These are phyloP conservation scores for Oriolus oriolus DNA, from an alignment of 2,113 vertebrate species.

Conservation along the genomic window DNA sequence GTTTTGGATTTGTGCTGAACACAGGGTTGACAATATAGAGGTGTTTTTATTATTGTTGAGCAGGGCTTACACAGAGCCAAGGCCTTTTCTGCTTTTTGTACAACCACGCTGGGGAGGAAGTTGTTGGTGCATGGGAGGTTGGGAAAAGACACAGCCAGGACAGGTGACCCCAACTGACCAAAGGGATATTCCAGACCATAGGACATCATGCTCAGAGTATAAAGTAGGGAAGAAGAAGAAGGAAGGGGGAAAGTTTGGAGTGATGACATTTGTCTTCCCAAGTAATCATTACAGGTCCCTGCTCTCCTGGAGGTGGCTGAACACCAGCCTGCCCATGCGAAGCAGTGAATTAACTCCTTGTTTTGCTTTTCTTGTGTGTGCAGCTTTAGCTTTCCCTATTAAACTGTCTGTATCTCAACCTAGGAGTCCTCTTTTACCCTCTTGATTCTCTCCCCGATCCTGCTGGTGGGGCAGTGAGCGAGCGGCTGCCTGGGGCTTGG, in stretches of 20 bases:
- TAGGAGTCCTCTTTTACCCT: not conserved
- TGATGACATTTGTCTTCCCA: not conserved
- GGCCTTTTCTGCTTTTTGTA: not conserved
- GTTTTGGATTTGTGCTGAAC: not conserved
- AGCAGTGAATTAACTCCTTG: not conserved
- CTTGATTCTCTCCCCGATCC: not conserved
- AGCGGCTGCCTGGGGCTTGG: not conserved
- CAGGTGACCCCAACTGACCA: rapidly evolving
- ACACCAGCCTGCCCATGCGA: not conserved
- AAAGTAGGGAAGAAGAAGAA: not conserved
- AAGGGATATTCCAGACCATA: not conserved
- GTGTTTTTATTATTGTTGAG: not conserved
- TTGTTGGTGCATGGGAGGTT: not conserved
- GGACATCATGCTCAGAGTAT: not conserved
- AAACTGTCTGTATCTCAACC: not conserved
- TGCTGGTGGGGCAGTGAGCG: no score
- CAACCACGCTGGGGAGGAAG: rapidly evolving
- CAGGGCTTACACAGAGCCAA: not conserved
- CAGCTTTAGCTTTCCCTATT: not conserved
- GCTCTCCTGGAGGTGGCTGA: not conserved
- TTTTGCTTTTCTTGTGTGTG: not conserved
- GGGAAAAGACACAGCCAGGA: not conserved
- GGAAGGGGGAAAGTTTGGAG: not conserved
- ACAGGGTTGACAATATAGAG: not conserved
- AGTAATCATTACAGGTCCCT: rapidly evolving